Percentiles rank a stretch among this genome's conserved stretches.
phyloP scores from a whole-genome alignment of 1,140 invertebrate genomes.

The Stegodyphus dumicola region DNA sequence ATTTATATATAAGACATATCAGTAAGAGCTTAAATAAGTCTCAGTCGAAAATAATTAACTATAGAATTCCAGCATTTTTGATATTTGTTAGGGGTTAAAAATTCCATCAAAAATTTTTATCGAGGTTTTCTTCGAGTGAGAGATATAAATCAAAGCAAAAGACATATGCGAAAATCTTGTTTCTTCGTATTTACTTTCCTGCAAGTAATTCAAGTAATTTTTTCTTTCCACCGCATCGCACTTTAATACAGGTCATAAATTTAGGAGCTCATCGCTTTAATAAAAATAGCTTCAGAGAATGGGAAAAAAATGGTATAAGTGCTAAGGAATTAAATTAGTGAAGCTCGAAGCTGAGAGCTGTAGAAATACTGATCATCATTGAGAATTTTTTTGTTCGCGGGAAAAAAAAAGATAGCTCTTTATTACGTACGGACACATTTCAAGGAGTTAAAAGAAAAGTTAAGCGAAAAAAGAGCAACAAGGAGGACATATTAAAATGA shows the following conservation, averaged over 20 bases:
- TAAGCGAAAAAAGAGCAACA: not conserved
- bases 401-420: conserved; percentile 19
- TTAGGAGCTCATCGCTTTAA: conserved; percentile 11
- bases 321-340: conserved; percentile 46
- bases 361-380: conserved; percentile 8
- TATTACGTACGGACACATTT: conserved; percentile 52
- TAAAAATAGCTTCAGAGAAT: conserved; percentile 2
- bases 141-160: not conserved
- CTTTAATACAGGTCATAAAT: conserved; percentile 33
- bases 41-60: no score
- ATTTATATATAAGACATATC: no score
- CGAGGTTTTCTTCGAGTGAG: not conserved
- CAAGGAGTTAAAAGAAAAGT: conserved; percentile 48
- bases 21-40: no score
- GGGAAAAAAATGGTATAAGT: not conserved
- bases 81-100: no score
- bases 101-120: not conserved
- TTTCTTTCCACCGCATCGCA: not conserved
- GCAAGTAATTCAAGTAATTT: not conserved
- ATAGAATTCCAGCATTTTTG: no score
- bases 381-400: not conserved
- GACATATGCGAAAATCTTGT: not conserved
- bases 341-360: not conserved
- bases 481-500: conserved; percentile 56
- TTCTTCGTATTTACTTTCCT: not conserved